Percentiles rank a stretch among this genome's conserved stretches.
Conservation (phyloP, 1,140 invertebrate species). For the Atta colombica region DNA sequence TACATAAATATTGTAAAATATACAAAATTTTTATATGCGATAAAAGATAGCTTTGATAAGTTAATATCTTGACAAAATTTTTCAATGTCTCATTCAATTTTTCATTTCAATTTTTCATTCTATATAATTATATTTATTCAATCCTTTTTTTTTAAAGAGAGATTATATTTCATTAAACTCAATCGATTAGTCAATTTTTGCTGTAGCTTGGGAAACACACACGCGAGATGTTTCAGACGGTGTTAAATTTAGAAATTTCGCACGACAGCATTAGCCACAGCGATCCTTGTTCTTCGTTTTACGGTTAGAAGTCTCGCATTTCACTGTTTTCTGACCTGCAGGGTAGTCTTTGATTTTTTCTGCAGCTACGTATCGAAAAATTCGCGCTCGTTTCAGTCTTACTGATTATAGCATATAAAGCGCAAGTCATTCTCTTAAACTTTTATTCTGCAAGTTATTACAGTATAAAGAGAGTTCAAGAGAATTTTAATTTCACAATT, state of each 20-base stretch:
- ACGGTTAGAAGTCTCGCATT: constrained; percentile 59
- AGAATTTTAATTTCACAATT: neutral
- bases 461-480: neutral
- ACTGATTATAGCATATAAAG: neutral
- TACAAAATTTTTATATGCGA: neutral
- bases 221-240: constrained; percentile 35
- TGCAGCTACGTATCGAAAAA: neutral
- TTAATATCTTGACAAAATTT: neutral
- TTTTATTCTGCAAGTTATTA: constrained; percentile 12
- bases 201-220: constrained; percentile 5
- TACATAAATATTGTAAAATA: constrained; percentile 1
- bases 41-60: neutral
- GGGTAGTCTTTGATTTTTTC: constrained; percentile 63
- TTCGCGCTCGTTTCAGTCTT: constrained; percentile 17
- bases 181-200: constrained; percentile 44
- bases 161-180: constrained; percentile 3
- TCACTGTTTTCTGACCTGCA: constrained; percentile 64
- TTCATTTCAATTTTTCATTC: neutral
- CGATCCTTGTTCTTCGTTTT: constrained; percentile 55
- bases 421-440: neutral
- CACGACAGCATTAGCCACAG: constrained; percentile 54
- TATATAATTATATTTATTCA: neutral
- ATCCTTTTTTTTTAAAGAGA: neutral
- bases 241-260: constrained; percentile 66
- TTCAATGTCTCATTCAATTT: neutral